Evolutionary conservation across 2,888 invertebrate species (phyloP).

Genomic region (Cheilosia grossa): DNA sequence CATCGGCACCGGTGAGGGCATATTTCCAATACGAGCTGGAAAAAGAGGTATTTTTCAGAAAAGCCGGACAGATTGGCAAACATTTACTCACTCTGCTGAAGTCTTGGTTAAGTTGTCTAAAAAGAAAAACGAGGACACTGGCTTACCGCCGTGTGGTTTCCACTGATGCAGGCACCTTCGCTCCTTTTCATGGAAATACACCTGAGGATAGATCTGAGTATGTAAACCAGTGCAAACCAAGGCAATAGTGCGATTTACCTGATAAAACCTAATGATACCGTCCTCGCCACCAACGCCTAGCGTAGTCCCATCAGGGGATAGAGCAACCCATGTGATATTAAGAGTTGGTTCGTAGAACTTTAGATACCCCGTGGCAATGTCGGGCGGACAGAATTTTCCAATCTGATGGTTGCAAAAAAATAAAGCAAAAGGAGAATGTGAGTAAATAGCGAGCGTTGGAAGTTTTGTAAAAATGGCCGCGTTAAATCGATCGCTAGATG

Average conservation of each 20-base stretch:
- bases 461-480: too few relatives aligned
- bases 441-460: not conserved
- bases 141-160: conserved; percentile 95
- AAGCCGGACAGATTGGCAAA: not conserved
- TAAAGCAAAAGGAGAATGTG: not conserved
- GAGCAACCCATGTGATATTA: conserved; percentile 92
- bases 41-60: conserved; percentile 22
- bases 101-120: conserved; percentile 95
- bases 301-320: conserved; percentile 97
- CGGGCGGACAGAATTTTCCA: conserved; percentile 79
- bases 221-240: not conserved
- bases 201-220: conserved; percentile 80
- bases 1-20: conserved; percentile 94
- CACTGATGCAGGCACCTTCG: conserved; percentile 95
- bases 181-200: conserved; percentile 88
- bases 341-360: conserved; percentile 84
- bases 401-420: conserved; percentile 75
- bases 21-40: conserved; percentile 95
- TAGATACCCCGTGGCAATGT: conserved; percentile 81
- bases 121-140: conserved; percentile 95
- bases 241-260: conserved; percentile 84
- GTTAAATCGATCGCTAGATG: too few relatives aligned
- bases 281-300: conserved; percentile 95
- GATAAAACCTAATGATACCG: conserved; percentile 96
- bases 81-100: conserved; percentile 88